Conservation (phyloP, 1,140 invertebrate species). For the Brevipalpus yothersi region DNA sequence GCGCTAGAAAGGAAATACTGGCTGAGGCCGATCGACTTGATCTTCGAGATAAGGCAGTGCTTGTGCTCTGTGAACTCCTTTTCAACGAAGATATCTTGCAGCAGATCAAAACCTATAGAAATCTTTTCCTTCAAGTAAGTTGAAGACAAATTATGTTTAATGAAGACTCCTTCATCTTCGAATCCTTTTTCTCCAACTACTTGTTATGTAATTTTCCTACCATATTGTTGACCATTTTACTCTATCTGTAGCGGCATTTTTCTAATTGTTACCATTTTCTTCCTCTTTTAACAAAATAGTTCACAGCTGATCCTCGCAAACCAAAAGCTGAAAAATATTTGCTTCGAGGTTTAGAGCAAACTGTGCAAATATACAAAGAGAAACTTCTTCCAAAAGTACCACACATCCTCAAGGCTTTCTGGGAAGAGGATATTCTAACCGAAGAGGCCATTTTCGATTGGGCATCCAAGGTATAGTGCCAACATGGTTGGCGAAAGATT, state of each 20-base stretch:
- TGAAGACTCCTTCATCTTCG: background rate
- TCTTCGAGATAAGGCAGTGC: conserved; percentile 70
- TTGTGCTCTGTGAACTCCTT: conserved; percentile 75
- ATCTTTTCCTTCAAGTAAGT: conserved; percentile 26
- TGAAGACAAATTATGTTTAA: background rate
- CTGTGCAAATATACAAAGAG: conserved; percentile 56
- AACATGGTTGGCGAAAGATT: conserved; percentile 1
- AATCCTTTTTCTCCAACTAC: background rate
- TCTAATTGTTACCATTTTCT: background rate
- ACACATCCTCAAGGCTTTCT: conserved; percentile 71
- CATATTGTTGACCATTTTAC: background rate
- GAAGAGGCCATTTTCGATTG: conserved; percentile 83
- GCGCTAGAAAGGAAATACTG: conserved; percentile 50
- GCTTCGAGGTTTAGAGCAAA: conserved; percentile 78
- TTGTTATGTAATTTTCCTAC: background rate
- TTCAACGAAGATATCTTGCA: conserved; percentile 58
- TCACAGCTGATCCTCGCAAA: conserved; percentile 66
- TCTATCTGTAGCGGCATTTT: background rate
- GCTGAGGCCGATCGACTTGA: conserved; percentile 84
- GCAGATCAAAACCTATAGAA: conserved; percentile 31
- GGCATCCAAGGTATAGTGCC: conserved; percentile 51
- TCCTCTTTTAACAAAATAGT: conserved; percentile 30
- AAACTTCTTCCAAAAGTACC: conserved; percentile 60
- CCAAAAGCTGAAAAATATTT: conserved; percentile 80
- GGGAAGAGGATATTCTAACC: conserved; percentile 80